These are phyloP conservation scores for Ctenoplectra terminalis DNA, from an alignment of 1,140 invertebrate genomes.

Conservation along the genomic window DNA sequence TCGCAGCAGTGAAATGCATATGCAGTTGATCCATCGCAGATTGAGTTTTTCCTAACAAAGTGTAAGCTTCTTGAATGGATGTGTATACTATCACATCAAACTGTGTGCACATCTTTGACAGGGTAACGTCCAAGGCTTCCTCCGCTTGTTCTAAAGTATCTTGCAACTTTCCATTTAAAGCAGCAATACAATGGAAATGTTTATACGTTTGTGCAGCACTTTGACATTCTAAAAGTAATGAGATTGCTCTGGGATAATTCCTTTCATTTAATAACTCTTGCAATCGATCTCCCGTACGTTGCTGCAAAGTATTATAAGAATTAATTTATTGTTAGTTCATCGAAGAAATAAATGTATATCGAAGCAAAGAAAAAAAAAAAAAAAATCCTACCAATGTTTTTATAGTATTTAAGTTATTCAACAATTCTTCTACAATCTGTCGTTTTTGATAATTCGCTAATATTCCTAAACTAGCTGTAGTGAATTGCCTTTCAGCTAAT, in stretches of 20 bases:
- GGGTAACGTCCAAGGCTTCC: slow-evolving; percentile 93
- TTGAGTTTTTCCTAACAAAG: slow-evolving; percentile 92
- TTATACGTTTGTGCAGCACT: slow-evolving; percentile 91
- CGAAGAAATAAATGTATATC: background rate
- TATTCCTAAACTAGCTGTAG: slow-evolving; percentile 92
- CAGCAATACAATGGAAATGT: slow-evolving; percentile 93
- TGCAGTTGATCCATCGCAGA: slow-evolving; percentile 96
- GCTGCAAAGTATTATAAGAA: slow-evolving; percentile 80
- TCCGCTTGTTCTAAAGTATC: slow-evolving; percentile 96
- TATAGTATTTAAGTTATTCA: slow-evolving; percentile 91
- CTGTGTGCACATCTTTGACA: slow-evolving; percentile 89
- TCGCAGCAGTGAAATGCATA: slow-evolving; percentile 97
- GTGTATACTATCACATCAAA: slow-evolving; percentile 90
- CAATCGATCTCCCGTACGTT: slow-evolving; percentile 92
- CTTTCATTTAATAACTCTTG: slow-evolving; percentile 91
- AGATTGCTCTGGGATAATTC: slow-evolving; percentile 95
- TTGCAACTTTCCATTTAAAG: slow-evolving; percentile 93
- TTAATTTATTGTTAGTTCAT: background rate
- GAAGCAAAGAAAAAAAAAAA: slow-evolving; percentile 28
- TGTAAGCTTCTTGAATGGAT: slow-evolving; percentile 93
- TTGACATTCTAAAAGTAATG: slow-evolving; percentile 93
- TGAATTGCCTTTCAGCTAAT: slow-evolving; percentile 91
- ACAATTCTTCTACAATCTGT: slow-evolving; percentile 89
- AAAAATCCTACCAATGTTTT: slow-evolving; percentile 88
- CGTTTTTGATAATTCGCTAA: slow-evolving; percentile 93